These are phyloP conservation scores for Trisateles emortualis DNA, from an alignment of 2,888 invertebrate genomes.

Conservation along the genomic window DNA sequence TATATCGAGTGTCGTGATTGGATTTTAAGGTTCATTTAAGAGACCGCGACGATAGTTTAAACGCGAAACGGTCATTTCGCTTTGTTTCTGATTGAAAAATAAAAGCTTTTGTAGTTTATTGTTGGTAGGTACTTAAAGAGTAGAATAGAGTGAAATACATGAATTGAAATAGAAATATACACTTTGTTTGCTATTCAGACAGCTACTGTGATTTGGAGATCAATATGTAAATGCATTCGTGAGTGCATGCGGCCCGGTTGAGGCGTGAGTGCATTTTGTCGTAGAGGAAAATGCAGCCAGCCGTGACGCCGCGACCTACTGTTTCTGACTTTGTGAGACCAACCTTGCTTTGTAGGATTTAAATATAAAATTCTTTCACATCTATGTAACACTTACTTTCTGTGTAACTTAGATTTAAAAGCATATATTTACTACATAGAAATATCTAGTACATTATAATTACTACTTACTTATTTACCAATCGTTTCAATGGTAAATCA, in stretches of 20 bases:
- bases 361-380: constrained; percentile 47
- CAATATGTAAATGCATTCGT: constrained; percentile 82
- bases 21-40: constrained; percentile 37
- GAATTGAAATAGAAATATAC: constrained; percentile 52
- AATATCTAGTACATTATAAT: no score
- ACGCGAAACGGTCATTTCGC: constrained; percentile 45
- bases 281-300: constrained; percentile 66
- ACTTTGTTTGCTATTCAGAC: constrained; percentile 70
- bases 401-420: constrained; percentile 11
- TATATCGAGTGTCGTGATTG: constrained; percentile 10
- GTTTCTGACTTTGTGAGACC: constrained; percentile 63
- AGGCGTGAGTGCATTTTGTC: constrained; percentile 82
- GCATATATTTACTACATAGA: no score
- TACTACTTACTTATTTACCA: neutral
- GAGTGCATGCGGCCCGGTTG: constrained; percentile 64
- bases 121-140: constrained; percentile 5
- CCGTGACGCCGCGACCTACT: constrained; percentile 61
- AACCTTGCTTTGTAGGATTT: constrained; percentile 55
- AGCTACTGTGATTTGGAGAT: constrained; percentile 75
- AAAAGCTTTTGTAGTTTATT: constrained; percentile 30
- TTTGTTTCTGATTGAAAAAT: constrained; percentile 35
- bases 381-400: constrained; percentile 33
- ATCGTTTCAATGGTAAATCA: neutral
- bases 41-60: constrained; percentile 40
- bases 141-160: constrained; percentile 31